Percentiles rank a stretch among this genome's conserved stretches.
phyloP scores from a whole-genome alignment of 2,797 vertebrate species.

The Anguilla marmorata region DNA sequence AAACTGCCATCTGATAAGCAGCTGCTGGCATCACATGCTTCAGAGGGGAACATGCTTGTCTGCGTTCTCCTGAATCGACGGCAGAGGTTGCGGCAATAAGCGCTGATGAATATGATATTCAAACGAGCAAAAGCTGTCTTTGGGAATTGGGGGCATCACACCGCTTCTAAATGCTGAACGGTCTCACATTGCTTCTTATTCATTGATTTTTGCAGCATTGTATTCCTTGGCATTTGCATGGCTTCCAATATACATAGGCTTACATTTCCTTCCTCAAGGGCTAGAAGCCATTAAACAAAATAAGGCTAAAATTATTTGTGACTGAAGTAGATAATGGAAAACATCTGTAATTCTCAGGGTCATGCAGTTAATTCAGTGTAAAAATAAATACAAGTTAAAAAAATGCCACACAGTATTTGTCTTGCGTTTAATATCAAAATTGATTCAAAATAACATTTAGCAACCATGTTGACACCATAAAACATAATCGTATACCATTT shows the following conservation, averaged over 20 bases:
- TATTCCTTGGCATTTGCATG: neutral
- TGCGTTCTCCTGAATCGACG: neutral
- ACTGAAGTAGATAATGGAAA: neutral
- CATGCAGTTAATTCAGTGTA: neutral
- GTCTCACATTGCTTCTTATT: neutral
- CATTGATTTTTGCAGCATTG: neutral
- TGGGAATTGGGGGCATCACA: no score
- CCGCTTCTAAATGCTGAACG: neutral
- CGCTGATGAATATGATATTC: neutral
- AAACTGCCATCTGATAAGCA: neutral
- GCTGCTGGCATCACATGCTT: neutral
- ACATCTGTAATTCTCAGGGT: slow-evolving; percentile 13
- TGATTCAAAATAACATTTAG: slow-evolving; percentile 19
- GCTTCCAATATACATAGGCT: neutral
- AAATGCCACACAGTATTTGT: neutral
- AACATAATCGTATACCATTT: slow-evolving; percentile 11
- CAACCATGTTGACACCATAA: neutral
- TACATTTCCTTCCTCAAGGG: neutral
- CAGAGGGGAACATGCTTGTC: neutral
- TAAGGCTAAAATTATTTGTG: neutral
- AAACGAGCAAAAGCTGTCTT: neutral
- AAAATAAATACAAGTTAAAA: neutral
- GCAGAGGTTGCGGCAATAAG: neutral
- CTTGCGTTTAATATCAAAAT: slow-evolving; percentile 37
- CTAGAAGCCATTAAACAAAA: neutral